A percentile compares a stretch with the other conserved stretches of the same genome.
phyloP scores from a whole-genome alignment of 2,797 vertebrate genomes.

The Eulemur rubriventer region DNA sequence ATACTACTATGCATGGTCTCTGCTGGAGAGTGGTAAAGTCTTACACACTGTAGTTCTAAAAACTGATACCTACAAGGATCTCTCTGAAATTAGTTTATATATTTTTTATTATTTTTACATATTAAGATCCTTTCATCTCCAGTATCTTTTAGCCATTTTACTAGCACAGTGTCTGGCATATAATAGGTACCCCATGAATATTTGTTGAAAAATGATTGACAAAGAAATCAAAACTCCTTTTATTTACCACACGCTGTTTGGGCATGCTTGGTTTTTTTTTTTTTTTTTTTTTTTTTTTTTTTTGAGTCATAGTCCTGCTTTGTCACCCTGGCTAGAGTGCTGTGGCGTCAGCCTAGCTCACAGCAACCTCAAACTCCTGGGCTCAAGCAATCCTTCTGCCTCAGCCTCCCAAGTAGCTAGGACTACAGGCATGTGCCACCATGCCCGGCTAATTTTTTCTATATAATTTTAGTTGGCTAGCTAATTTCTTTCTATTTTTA shows the following conservation, averaged over 20 bases:
- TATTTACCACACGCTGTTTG: neutral
- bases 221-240: neutral
- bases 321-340: too few species aligned
- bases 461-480: too few species aligned
- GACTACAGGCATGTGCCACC: too few species aligned
- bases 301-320: too few species aligned
- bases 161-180: neutral
- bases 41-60: neutral
- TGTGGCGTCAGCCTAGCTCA: too few species aligned
- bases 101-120: conserved; percentile 21
- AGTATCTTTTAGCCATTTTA: conserved; percentile 28
- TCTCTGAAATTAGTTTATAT: neutral
- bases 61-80: neutral
- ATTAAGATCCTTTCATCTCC: conserved; percentile 14
- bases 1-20: neutral
- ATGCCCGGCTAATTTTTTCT: too few species aligned
- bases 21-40: neutral
- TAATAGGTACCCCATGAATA: neutral
- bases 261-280: too few species aligned
- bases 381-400: too few species aligned
- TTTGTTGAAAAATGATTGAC: neutral
- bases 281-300: too few species aligned
- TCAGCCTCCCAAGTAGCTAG: too few species aligned
- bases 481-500: too few species aligned
- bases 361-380: too few species aligned